phyloP scores from a whole-genome alignment of 2,797 vertebrate species.

The Chrosomus eos region DNA sequence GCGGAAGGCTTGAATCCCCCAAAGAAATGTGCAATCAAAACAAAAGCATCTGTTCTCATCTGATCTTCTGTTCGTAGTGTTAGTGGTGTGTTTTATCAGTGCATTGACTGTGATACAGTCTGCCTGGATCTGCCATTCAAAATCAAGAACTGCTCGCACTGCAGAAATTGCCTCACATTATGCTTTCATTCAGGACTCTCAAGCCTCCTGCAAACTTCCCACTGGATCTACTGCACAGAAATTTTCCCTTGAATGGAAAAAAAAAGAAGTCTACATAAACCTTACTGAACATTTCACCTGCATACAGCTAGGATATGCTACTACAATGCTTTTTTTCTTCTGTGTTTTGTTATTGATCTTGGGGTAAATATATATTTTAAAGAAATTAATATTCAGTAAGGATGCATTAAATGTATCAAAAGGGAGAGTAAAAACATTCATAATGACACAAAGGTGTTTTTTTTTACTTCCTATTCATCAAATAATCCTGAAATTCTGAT shows the following conservation, averaged over 20 bases:
- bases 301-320: not conserved
- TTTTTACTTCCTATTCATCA: not conserved
- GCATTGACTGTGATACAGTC: not conserved
- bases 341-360: not conserved
- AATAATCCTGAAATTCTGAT: not conserved
- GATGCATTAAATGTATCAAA: not conserved
- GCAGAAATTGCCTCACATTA: not conserved
- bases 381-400: not conserved
- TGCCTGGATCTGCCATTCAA: not conserved
- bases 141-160: not conserved
- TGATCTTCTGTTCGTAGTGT: not conserved
- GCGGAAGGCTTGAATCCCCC: not conserved
- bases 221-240: not conserved
- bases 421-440: not conserved
- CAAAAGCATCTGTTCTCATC: slow-evolving; percentile 12
- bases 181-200: not conserved
- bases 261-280: not conserved
- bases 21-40: slow-evolving; percentile 14
- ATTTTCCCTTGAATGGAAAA: not conserved
- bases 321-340: too few species aligned
- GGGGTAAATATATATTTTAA: not conserved
- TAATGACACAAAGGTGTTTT: not conserved
- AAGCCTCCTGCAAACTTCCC: not conserved
- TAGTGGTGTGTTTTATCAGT: slow-evolving; percentile 17
- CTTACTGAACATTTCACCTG: not conserved